phyloP scores from a whole-genome alignment of 2,113 vertebrate species.

The Petaurus breviceps region DNA sequence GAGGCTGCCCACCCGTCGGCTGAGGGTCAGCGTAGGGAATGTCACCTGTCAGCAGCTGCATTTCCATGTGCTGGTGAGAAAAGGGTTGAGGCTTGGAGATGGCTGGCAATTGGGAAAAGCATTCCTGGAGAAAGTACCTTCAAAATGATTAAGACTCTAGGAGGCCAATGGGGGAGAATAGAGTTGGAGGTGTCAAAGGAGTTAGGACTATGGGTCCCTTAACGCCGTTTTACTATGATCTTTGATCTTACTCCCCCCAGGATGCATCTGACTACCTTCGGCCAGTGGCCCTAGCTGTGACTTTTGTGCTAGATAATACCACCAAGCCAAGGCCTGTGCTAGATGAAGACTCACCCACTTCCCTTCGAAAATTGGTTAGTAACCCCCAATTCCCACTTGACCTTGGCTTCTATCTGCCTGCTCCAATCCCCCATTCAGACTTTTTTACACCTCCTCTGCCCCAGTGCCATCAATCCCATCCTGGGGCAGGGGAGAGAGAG shows the following conservation, averaged over 20 bases:
- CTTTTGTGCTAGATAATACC: constrained; percentile 87
- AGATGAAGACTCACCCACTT: constrained; percentile 89
- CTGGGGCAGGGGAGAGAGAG: not conserved
- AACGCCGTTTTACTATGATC: not conserved
- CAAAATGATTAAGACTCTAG: not conserved
- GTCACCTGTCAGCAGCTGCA: constrained; percentile 86
- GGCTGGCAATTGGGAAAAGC: not conserved
- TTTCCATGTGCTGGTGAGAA: constrained; percentile 94
- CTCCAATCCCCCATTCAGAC: no score
- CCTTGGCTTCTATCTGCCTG: not conserved
- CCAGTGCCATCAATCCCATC: not conserved
- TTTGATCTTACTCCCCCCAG: constrained; percentile 76
- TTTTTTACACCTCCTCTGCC: no score
- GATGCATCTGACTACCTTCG: constrained; percentile 95
- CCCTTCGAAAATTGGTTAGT: constrained; percentile 89
- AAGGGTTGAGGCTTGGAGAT: not conserved
- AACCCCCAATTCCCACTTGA: not conserved
- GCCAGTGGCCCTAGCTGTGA: constrained; percentile 90
- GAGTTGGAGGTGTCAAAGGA: not conserved
- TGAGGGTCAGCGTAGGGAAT: constrained; percentile 82
- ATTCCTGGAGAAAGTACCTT: not conserved
- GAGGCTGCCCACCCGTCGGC: constrained; percentile 82
- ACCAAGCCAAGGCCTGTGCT: constrained; percentile 88
- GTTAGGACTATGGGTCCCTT: not conserved
- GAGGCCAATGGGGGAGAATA: not conserved